Conservation (phyloP, 2,888 invertebrate genomes). For the Phalangium opilio region DNA sequence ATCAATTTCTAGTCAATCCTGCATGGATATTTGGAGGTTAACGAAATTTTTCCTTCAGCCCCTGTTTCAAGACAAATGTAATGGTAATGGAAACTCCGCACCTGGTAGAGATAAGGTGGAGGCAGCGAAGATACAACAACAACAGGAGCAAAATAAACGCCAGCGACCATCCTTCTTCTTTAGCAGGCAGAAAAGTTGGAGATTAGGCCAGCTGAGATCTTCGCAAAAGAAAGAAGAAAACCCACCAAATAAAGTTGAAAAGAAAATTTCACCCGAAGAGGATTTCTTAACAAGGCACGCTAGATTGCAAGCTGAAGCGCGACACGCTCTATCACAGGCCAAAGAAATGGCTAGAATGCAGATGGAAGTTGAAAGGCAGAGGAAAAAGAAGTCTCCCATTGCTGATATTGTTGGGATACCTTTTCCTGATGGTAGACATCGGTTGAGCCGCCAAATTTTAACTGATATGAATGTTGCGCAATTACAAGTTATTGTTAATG, state of each 20-base stretch:
- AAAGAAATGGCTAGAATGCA: slow-evolving; percentile 83
- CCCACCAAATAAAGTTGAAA: slow-evolving; percentile 7
- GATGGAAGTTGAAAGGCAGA: slow-evolving; percentile 43
- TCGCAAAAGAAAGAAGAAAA: slow-evolving; percentile 9
- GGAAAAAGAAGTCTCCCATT: slow-evolving; percentile 50
- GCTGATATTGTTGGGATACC: slow-evolving; percentile 74
- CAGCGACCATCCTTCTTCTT: slow-evolving; percentile 19
- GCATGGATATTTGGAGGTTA: no score
- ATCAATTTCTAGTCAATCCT: no score
- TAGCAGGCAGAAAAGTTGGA: slow-evolving; percentile 9
- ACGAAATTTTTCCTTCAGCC: no score
- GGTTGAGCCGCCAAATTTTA: slow-evolving; percentile 64
- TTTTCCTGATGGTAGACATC: slow-evolving; percentile 62
- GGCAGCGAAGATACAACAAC: no score
- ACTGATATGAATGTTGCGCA: slow-evolving; percentile 89
- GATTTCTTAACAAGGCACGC: slow-evolving; percentile 14
- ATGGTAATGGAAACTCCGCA: no score
- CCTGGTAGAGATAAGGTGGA: no score
- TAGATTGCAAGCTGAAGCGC: slow-evolving; percentile 61
- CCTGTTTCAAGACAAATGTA: no score
- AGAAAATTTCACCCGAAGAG: slow-evolving; percentile 34
- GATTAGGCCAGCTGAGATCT: slow-evolving; percentile 5
- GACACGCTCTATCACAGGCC: slow-evolving; percentile 72
- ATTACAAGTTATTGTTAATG: slow-evolving; percentile 84
- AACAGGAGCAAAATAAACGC: slow-evolving; percentile 5